Evolutionary conservation across 1,140 invertebrate genomes (phyloP).

Genomic region (Acromyrmex heyeri): DNA sequence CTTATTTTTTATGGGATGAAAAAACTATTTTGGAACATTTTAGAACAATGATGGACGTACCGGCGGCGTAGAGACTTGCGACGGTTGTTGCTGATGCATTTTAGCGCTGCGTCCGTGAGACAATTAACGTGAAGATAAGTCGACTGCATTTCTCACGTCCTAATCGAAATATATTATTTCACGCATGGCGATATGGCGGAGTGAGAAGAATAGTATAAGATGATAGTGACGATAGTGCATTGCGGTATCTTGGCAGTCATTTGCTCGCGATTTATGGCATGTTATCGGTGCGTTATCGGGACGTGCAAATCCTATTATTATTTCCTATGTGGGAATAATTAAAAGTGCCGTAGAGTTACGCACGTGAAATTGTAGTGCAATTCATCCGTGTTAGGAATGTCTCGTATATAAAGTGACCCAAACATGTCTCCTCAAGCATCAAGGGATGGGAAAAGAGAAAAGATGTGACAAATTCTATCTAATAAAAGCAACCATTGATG

Average conservation of each 20-base stretch:
- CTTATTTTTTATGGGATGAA: neutral
- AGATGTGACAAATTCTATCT: neutral
- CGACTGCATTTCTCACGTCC: constrained; percentile 69
- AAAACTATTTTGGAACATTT: constrained; percentile 43
- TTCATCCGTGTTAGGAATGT: neutral
- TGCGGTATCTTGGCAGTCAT: constrained; percentile 60
- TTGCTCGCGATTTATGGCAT: constrained; percentile 46
- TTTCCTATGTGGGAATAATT: neutral
- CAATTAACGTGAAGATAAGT: constrained; percentile 75
- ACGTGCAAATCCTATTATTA: constrained; percentile 27
- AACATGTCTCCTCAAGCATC: neutral
- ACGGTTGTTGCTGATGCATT: constrained; percentile 71
- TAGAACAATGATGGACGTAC: constrained; percentile 72
- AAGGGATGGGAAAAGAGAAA: neutral
- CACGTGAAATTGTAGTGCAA: neutral
- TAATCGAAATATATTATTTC: constrained; percentile 71
- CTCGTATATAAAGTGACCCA: neutral
- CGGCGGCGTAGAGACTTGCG: constrained; percentile 66
- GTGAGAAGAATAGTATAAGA: neutral
- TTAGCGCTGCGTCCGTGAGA: constrained; percentile 76
- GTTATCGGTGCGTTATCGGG: constrained; percentile 44
- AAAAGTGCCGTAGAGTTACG: neutral
- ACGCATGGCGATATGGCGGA: constrained; percentile 40
- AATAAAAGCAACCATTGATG: neutral
- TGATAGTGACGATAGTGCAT: constrained; percentile 46